These are phyloP conservation scores for Sinella curviseta DNA, from an alignment of 1,140 invertebrate genomes.

Conservation along the genomic window DNA sequence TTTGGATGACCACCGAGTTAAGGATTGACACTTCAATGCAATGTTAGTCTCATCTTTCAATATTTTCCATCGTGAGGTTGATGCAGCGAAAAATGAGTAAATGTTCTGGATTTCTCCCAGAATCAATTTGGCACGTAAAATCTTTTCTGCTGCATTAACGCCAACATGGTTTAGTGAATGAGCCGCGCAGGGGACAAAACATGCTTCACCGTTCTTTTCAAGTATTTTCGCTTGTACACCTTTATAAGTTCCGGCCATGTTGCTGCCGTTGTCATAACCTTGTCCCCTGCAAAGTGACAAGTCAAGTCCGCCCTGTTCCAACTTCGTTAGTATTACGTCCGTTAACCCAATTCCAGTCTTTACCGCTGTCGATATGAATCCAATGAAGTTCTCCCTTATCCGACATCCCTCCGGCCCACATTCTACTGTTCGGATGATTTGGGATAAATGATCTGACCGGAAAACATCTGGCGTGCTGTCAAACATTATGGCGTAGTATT, in stretches of 20 bases:
- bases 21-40: background rate
- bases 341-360: constrained; percentile 31
- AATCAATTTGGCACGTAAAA: constrained; percentile 11
- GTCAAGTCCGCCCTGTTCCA: constrained; percentile 30
- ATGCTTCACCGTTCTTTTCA: constrained; percentile 47
- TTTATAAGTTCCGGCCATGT: constrained; percentile 51
- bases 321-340: constrained; percentile 44
- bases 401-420: constrained; percentile 20
- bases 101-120: constrained; percentile 19
- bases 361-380: constrained; percentile 32
- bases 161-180: constrained; percentile 50
- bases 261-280: constrained; percentile 53
- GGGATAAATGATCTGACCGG: constrained; percentile 50
- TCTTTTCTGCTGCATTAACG: constrained; percentile 23
- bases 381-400: constrained; percentile 45
- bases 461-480: constrained; percentile 51
- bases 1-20: background rate
- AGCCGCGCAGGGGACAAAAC: constrained; percentile 51
- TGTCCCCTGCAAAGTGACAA: constrained; percentile 50
- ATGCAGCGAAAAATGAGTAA: constrained; percentile 20
- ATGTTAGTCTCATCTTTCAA: background rate
- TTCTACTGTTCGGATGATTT: constrained; percentile 44
- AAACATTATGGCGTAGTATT: constrained; percentile 51
- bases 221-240: constrained; percentile 52
- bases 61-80: constrained; percentile 22